Conservation (phyloP, 2,888 invertebrate genomes). For the Bugulina stolonifera region DNA sequence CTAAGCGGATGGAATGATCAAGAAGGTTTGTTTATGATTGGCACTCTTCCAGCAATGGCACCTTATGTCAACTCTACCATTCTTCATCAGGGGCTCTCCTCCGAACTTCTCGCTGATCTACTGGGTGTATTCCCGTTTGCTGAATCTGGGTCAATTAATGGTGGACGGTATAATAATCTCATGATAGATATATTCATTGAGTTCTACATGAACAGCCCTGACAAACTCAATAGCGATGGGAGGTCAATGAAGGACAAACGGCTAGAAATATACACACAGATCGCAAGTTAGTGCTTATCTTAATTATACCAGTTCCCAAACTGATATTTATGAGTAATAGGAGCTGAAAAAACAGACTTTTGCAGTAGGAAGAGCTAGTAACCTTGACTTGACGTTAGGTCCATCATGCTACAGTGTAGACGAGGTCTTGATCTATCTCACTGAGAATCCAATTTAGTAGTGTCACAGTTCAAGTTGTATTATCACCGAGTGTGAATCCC, state of each 20-base stretch:
- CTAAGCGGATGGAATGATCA: constrained; percentile 14
- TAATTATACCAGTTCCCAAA: no score
- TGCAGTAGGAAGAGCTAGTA: background rate
- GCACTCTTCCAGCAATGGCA: background rate
- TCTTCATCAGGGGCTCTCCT: background rate
- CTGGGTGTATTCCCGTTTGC: background rate
- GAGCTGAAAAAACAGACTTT: background rate
- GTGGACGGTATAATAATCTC: background rate
- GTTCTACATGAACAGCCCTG: background rate
- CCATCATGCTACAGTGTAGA: no score
- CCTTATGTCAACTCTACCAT: background rate
- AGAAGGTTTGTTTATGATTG: background rate
- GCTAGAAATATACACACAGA: background rate
- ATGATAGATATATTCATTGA: background rate
- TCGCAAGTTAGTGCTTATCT: background rate
- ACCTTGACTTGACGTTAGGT: no score
- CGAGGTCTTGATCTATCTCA: no score
- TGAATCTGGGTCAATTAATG: background rate
- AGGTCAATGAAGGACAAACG: background rate
- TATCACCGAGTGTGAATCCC: no score
- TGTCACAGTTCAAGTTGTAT: no score
- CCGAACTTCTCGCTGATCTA: background rate
- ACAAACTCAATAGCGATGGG: background rate
- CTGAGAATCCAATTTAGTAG: no score
- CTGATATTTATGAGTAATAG: no score